phyloP scores from a whole-genome alignment of 2,113 vertebrate genomes.

The Eira barbara region DNA sequence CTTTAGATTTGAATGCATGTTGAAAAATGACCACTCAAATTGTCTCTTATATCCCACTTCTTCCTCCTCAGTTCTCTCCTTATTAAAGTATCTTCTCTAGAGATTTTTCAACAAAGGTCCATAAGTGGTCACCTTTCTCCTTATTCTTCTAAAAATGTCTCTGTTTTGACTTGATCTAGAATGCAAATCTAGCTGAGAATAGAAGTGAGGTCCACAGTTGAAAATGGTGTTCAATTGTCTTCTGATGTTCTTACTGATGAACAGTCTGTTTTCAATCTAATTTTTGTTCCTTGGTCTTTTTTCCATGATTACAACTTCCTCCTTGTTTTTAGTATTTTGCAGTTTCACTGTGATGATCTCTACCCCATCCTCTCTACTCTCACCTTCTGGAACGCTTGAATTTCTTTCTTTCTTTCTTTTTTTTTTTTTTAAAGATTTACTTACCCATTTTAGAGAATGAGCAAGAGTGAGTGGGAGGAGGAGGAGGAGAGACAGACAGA shows the following conservation, averaged over 20 bases:
- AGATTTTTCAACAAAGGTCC: background rate
- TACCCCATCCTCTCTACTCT: background rate
- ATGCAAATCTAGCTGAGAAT: background rate
- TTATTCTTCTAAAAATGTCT: constrained; percentile 16
- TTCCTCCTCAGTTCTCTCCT: background rate
- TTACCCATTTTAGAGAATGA: background rate
- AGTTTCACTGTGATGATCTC: background rate
- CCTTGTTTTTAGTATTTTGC: background rate
- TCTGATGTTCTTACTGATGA: background rate
- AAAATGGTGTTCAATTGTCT: background rate
- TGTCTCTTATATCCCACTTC: background rate
- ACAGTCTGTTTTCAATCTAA: background rate
- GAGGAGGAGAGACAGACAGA: background rate
- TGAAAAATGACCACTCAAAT: background rate
- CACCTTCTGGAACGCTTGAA: background rate
- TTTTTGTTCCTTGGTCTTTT: constrained; percentile 13
- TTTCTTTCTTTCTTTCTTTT: background rate
- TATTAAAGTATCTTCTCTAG: background rate
- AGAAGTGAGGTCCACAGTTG: background rate
- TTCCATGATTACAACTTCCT: background rate
- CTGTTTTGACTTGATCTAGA: constrained; percentile 22
- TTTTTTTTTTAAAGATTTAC: background rate
- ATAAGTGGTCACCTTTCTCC: background rate
- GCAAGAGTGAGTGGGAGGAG: background rate
- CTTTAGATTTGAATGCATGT: background rate